Evolutionary conservation across 2,888 invertebrate species (phyloP).

Genomic region (Julus scanicus): DNA sequence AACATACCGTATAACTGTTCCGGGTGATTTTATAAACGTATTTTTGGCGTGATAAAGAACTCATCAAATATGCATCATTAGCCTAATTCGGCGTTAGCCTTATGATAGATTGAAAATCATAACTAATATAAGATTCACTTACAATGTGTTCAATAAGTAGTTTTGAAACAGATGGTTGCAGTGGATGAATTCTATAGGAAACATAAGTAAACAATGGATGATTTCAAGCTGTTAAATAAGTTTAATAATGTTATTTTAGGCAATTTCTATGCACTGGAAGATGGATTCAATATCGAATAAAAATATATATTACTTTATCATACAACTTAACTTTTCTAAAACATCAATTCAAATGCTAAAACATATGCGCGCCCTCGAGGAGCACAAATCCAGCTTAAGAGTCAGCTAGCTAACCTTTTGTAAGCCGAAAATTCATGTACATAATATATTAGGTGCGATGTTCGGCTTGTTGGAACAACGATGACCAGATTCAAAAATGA

Average conservation of each 20-base stretch:
- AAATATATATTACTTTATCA: slow-evolving; percentile 39
- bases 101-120: background rate
- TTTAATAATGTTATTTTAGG: background rate
- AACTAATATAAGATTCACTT: background rate
- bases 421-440: slow-evolving; percentile 3
- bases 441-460: slow-evolving; percentile 16
- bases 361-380: background rate
- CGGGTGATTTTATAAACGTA: background rate
- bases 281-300: slow-evolving; percentile 6
- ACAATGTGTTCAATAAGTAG: background rate
- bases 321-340: slow-evolving; percentile 25
- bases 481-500: slow-evolving; percentile 47
- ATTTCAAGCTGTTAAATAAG: background rate
- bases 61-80: background rate
- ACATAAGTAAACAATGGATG: background rate
- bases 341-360: slow-evolving; percentile 27
- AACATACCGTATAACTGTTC: background rate
- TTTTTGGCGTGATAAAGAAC: background rate
- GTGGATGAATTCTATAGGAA: background rate
- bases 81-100: no score
- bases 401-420: background rate
- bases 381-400: background rate
- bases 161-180: background rate
- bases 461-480: background rate
- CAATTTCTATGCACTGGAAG: slow-evolving; percentile 6